Evolutionary conservation across 1,140 invertebrate species (phyloP), one percentile per base, ranked within the genome.

Genomic region (Limonius californicus): DNA sequence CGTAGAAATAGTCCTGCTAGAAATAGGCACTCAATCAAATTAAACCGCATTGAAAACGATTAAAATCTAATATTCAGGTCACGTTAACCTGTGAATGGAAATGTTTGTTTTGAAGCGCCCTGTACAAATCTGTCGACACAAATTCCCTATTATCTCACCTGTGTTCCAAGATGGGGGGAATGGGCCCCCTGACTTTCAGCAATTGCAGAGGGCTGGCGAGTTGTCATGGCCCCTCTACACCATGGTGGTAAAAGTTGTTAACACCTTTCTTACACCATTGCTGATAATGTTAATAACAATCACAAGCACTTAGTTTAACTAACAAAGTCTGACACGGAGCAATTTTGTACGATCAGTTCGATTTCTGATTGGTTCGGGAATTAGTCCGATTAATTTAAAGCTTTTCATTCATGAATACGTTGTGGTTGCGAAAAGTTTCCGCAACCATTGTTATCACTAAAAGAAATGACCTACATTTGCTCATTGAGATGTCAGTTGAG

Each of bases 221-320:
- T 74, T 69, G 72, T 72, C 75, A 76, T 76, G 68, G 70, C 70
- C 68, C 65, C 63, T 59, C 67, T 72, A 75, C 69, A 75, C 72
- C 73, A 75, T 73, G 70, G 63, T 70, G 66, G 54, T 15, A 57
- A 55, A 55, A n/a, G 14, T 19, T 15, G 6, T 15, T 32, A 23
- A 55, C 53, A 23, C 53, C 19, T 14, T n/a, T 18, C 12, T 50
- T 21, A 50, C 45, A 50, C 45, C 45, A 50, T 50, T 18, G 7
- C 16, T 50, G 2, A 50, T 50, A 50, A 50, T 11, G 45, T 50
- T 50, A 2, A 8, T 50, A 19, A 50, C 45, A 50, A 50, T 50
- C 20, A 21, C 45, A 50, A 50, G 16, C 45, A 50, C 45, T 50
- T 18, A 11, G 11, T 50, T 18, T 50, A 50, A 39, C 8, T 39